Percentiles rank a stretch among this genome's conserved stretches.
These are phyloP conservation scores for Petrocephalus zakoni DNA, from an alignment of 2,113 vertebrate genomes.

Conservation along the genomic window DNA sequence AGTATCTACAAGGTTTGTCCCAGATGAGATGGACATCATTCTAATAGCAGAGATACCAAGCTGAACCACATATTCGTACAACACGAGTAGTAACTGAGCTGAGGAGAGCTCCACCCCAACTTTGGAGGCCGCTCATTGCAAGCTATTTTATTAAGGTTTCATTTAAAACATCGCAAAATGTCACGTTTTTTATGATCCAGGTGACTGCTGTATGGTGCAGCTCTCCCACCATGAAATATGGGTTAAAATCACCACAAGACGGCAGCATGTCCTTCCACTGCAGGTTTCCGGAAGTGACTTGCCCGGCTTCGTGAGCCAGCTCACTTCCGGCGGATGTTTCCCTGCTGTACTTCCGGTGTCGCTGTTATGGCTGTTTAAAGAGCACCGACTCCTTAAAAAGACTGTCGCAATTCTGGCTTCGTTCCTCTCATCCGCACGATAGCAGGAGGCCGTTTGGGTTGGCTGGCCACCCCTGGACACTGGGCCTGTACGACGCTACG, in stretches of 20 bases:
- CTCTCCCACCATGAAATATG: background rate
- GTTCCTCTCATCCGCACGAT: background rate
- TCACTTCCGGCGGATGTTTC: slow-evolving; percentile 16
- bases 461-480: background rate
- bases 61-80: background rate
- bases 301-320: background rate
- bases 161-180: background rate
- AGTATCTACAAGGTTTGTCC: background rate
- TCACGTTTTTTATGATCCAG: background rate
- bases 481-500: background rate
- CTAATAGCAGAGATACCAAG: background rate
- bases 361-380: slow-evolving; percentile 17
- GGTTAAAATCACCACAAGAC: background rate
- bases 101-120: background rate
- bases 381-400: background rate
- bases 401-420: background rate
- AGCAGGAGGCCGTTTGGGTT: background rate
- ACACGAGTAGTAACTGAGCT: background rate
- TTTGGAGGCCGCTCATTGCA: background rate
- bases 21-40: background rate
- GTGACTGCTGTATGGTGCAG: background rate
- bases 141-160: background rate
- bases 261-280: background rate
- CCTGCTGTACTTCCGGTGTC: background rate
- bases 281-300: background rate